Base-by-base conservation (phyloP, 2,888 invertebrate genomes). In the Hyposoter dolosus region DNA sequence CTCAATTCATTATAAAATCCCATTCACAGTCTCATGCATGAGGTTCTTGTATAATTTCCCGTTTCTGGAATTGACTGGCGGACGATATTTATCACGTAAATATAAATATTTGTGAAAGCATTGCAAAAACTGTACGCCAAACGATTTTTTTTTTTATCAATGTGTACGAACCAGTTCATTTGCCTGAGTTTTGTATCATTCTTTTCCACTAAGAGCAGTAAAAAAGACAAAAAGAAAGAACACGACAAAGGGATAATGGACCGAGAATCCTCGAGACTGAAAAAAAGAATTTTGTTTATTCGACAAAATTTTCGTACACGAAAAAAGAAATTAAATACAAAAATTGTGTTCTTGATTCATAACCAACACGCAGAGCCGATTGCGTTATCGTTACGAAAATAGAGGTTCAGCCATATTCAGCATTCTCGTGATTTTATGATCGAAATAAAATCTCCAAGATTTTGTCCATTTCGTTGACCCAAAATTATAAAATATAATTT, bases 1-100 rank as follows among this genome's bases (percentile, higher is more conserved):
- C 45, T 43, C 40, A 78, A 78, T 78, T 43, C 19, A 66, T 66
- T 66, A 19, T 40, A 23, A 50, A 77, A 12, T 68, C 4, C 10
- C 35, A 12, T n/a, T 68, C n/a, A 56, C 45, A 10, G 10, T n/a
- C 40, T 40, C 19, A 35, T 76, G 28, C 19, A 45, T 76, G 28
- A 45, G 6, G 10, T 77, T 7, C n/a, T 35, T 15, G 35, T 15
- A 65, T 32, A 35, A 28, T 47, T 23, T 28, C 28, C 47, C 32
- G 28, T n/a, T n/a, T 4, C n/a, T 60, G 28, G 15, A 28, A 23
- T 60, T 28, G 60, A 28, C 15, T 28, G 40, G 40, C 35, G 23
- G 7, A 50, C 40, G 17, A 40, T 15, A 56, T 74, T 56, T 40
- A 74, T 74, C 56, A 19, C 43, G n/a, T 3, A 43, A 74, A 19